Percentiles rank a stretch among this genome's conserved stretches.
Conservation (phyloP, 2,888 invertebrate species). For the Microplitis deprimator region DNA sequence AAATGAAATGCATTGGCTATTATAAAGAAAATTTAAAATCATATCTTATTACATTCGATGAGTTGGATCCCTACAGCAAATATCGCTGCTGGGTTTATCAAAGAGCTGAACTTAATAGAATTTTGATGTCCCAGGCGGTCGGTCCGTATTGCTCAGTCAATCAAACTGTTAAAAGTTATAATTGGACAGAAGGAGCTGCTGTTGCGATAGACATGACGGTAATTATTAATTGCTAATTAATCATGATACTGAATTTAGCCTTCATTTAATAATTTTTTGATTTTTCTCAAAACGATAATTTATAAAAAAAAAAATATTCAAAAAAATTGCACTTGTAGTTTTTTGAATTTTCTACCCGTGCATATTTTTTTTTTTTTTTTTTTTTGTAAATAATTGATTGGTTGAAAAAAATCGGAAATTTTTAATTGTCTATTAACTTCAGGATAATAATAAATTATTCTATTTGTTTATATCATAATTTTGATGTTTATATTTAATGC, state of each 20-base stretch:
- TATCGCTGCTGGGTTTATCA: constrained; percentile 99
- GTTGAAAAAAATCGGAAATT: not conserved
- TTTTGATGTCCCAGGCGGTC: constrained; percentile 87
- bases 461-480: constrained; percentile 22
- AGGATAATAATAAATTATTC: constrained; percentile 30
- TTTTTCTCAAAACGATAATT: too few relatives aligned
- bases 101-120: constrained; percentile 90
- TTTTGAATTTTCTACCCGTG: too few relatives aligned
- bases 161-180: constrained; percentile 92
- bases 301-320: too few relatives aligned
- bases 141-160: constrained; percentile 92
- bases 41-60: constrained; percentile 95
- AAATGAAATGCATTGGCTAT: constrained; percentile 96
- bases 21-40: constrained; percentile 99
- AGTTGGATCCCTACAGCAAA: constrained; percentile 94
- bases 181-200: constrained; percentile 92
- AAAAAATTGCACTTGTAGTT: not conserved
- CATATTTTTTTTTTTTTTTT: not conserved
- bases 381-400: not conserved
- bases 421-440: not conserved
- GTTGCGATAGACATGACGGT: constrained; percentile 91
- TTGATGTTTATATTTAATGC: constrained; percentile 56
- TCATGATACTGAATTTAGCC: too few relatives aligned
- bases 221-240: constrained; percentile 63
- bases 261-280: too few relatives aligned